These are phyloP conservation scores for Rhagophthalmus giganteus DNA, from an alignment of 2,888 invertebrate species.

Conservation along the genomic window DNA sequence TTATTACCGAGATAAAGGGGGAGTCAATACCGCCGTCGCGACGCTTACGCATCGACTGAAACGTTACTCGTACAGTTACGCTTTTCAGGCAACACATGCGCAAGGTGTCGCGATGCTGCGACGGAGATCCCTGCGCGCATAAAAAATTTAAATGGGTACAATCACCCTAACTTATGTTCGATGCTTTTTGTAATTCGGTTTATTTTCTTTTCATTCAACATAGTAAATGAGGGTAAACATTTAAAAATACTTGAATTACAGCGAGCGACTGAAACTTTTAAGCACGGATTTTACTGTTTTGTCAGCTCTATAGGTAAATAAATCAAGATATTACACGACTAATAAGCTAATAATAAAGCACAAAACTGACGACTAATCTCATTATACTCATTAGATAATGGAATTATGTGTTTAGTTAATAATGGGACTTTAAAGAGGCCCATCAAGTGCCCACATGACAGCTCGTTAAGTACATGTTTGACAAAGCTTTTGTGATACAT, in stretches of 20 bases:
- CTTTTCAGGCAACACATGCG: constrained; percentile 18
- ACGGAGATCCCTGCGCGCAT: neutral
- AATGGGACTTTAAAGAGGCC: too few relatives aligned
- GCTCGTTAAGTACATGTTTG: too few relatives aligned
- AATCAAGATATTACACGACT: neutral
- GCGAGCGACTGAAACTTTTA: neutral
- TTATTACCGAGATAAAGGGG: constrained; percentile 9
- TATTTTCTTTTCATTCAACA: neutral
- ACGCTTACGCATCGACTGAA: constrained; percentile 41
- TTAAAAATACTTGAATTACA: too few relatives aligned
- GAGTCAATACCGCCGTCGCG: constrained; percentile 42
- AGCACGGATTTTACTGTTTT: neutral
- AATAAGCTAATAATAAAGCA: too few relatives aligned
- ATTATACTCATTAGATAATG: too few relatives aligned
- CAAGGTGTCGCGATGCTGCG: neutral
- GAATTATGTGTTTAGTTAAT: too few relatives aligned
- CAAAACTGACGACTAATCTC: too few relatives aligned
- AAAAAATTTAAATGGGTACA: constrained; percentile 6
- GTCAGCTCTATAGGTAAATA: neutral
- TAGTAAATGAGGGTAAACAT: neutral
- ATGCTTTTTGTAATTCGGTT: neutral
- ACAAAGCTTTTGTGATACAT: too few relatives aligned
- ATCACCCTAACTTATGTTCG: neutral
- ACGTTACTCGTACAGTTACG: constrained; percentile 23
- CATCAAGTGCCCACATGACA: too few relatives aligned